These are phyloP conservation scores for Syngnathus floridae DNA, from an alignment of 2,113 vertebrate genomes.

Conservation along the genomic window DNA sequence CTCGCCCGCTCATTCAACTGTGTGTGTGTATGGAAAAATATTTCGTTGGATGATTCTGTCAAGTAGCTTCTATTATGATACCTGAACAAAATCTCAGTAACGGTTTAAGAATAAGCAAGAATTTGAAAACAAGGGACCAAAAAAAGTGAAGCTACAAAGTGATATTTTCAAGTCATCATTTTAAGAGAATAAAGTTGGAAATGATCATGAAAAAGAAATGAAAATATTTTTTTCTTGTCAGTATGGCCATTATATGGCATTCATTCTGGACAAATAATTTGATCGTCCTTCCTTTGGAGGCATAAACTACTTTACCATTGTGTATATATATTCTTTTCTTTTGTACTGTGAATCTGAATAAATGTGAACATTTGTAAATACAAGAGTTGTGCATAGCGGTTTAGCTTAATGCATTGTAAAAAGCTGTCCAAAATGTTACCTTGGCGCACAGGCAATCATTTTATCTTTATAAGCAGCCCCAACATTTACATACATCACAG, in stretches of 20 bases:
- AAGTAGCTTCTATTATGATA: background rate
- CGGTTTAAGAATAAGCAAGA: too few relatives aligned
- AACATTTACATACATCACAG: constrained; percentile 21
- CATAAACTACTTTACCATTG: background rate
- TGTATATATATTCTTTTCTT: background rate
- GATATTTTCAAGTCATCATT: background rate
- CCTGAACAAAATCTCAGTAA: background rate
- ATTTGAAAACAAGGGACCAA: background rate
- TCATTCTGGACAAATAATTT: background rate
- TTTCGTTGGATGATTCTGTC: background rate
- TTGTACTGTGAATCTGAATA: constrained; percentile 1
- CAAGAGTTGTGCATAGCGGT: too few relatives aligned
- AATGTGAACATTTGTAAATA: background rate
- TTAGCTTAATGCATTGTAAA: background rate
- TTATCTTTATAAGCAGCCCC: constrained; percentile 41
- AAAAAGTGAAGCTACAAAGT: background rate
- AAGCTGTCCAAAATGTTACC: background rate
- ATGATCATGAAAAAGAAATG: too few relatives aligned
- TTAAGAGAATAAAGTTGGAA: background rate
- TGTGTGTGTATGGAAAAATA: too few relatives aligned
- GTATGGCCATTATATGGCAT: background rate
- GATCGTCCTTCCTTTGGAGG: background rate
- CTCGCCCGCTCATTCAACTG: background rate
- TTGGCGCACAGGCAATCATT: background rate
- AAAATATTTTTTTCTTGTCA: background rate